Evolutionary conservation across 2,888 invertebrate genomes (phyloP), one percentile per base, ranked within the genome.

Genomic region (Apodemia duryi): DNA sequence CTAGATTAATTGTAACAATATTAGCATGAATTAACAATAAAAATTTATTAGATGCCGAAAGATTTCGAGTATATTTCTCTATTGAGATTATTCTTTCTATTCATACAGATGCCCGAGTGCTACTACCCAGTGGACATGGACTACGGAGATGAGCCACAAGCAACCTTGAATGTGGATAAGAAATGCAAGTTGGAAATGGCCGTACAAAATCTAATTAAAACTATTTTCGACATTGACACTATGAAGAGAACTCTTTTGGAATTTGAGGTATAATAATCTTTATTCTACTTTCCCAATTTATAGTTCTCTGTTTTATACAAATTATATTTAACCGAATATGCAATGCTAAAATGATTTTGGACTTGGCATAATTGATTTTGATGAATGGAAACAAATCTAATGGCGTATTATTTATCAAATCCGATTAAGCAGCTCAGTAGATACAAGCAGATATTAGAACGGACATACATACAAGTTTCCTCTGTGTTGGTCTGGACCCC

Each of bases 191-290:
- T 99, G 13, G 91, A 94, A 0, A 83, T 93, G 75, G 93, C 96
- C 0, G 94, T 99, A 1, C 98, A 99, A 83, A 94, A 96, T 68
- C 89, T 99, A 4, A 93, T 99, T 29, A 93, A 94, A 68, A 92
- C 96, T 73, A 96, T 99, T 67, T 99, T 99, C 85, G 97, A 99
- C 83, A 94, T 98, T 0, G 94, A 97, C 67, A 91, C 93, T 7
- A 99, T 99, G 99, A 98, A 98, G 81, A 95, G 95, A 80, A 96
- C 97, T 0, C 95, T 99, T 94, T 83, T 97, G 79, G 98, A 99
- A 81, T 99, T 98, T 86, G 98, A 99, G 91, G 95, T 95, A 75
- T 72, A 74, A 49, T 62, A n/a, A 43, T 2, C 43, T 43, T 2
- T 43, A 10, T 43, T 43, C 3, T 43, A 43, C 6, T 38, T 38